Conservation (phyloP, 1,140 invertebrate species). For the Tenebrio molitor region DNA sequence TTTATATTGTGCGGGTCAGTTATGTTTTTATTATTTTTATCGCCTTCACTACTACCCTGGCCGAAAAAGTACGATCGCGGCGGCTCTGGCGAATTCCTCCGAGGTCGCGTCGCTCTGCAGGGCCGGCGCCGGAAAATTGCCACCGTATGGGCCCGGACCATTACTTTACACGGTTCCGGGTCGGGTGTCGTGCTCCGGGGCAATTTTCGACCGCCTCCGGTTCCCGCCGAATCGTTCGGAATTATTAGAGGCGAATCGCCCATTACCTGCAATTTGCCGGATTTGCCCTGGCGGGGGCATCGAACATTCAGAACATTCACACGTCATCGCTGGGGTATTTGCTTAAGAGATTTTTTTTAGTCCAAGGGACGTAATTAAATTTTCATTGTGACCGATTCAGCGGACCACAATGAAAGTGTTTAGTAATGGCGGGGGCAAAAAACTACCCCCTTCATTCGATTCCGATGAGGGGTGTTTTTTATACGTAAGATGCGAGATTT, state of each 20-base stretch:
- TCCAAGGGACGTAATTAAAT: slow-evolving; percentile 32
- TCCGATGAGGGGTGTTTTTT: slow-evolving; percentile 27
- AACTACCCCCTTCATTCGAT: slow-evolving; percentile 15
- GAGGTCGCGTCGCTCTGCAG: no score
- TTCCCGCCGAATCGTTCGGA: slow-evolving; percentile 5
- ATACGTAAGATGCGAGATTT: neutral
- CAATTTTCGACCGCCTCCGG: slow-evolving; percentile 20
- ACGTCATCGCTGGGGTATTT: slow-evolving; percentile 43
- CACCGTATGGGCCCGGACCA: slow-evolving; percentile 1
- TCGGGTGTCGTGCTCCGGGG: slow-evolving; percentile 29
- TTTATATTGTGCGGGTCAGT: slow-evolving; percentile 60
- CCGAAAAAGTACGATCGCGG: slow-evolving; percentile 55
- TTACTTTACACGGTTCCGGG: slow-evolving; percentile 47
- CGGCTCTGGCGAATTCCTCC: no score
- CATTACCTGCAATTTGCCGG: slow-evolving; percentile 2
- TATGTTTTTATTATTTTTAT: slow-evolving; percentile 61
- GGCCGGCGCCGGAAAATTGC: neutral
- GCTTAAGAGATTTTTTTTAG: slow-evolving; percentile 41
- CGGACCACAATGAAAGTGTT: slow-evolving; percentile 47
- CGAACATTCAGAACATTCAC: no score
- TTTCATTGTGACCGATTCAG: slow-evolving; percentile 43
- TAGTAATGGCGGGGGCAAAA: slow-evolving; percentile 39
- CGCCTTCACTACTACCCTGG: slow-evolving; percentile 51
- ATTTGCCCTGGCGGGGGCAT: no score
- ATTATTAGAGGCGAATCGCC: slow-evolving; percentile 13